Base-by-base conservation (phyloP, 92 coral and sea anemone genomes). In the Epizoanthus ramosus region DNA sequence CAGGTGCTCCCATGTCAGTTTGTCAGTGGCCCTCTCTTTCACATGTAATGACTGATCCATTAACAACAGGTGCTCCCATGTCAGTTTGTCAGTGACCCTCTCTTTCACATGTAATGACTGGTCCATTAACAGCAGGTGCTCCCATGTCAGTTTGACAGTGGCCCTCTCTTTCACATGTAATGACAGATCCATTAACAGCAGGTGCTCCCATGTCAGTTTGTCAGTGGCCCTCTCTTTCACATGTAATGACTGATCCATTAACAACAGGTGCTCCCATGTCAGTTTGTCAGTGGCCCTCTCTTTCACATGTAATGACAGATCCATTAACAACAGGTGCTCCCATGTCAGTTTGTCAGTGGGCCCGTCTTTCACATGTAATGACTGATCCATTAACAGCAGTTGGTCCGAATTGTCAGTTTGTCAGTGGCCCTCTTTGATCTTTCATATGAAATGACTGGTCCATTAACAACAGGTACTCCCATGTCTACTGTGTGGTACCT, bases 401-500 rank as follows among this genome's bases (percentile, higher is more conserved):
- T 89, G 10, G 92, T 92, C 54, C 85, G 93, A 37, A 2, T 2
- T 50, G 3, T 50, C 54, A 9, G 54, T 50, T 13, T 50, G 14
- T 50, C 54, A 28, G 31, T 28, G 54, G 2, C 37, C 39, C 47
- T 33, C 67, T 61, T n/a, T n/a, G n/a, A n/a, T n/a, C 28, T 74
- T 47, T 28, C n/a, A 23, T 28, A 9, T 2, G 14, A 17, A 2
- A 6, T 35, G 33, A 59, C 79, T n/a, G 76, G 35, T 9, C 15
- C 63, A 53, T 68, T 12, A 13, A 22, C 67, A 70, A 6, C 28
- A 95, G 98, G 90, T 90, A 10, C 94, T 92, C 56, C 85, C 94
- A 13, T 88, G 98, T 66, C 71, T 96, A 19, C 59, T 93, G 82
- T 96, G 99, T 77, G 99, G 99, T 14, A 96, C 99, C 47, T 96